Percentiles rank a stretch among this genome's conserved stretches.
Evolutionary conservation across 2,888 invertebrate genomes (phyloP).

Genomic region (Rhodophaea formosa): DNA sequence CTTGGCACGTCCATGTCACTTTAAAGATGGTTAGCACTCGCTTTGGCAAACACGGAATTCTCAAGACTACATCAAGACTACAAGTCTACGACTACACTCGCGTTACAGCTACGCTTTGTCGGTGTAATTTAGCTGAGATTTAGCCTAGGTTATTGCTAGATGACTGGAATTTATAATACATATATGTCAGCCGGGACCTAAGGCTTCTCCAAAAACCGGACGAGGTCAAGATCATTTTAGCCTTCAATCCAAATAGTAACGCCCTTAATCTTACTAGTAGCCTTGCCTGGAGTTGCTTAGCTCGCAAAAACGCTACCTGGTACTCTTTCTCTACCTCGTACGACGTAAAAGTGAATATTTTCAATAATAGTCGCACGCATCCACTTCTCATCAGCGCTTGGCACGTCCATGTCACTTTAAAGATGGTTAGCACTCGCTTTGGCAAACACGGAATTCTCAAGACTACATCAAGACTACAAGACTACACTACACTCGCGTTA

Average conservation of each 20-base stretch:
- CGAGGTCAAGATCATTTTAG: too few relatives aligned
- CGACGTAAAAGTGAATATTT: too few relatives aligned
- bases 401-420: background rate
- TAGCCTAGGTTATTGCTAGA: too few relatives aligned
- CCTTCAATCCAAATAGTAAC: too few relatives aligned
- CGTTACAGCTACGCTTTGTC: background rate
- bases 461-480: background rate
- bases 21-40: conserved; percentile 11
- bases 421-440: conserved; percentile 15
- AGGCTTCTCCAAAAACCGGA: too few relatives aligned
- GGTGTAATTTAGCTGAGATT: background rate
- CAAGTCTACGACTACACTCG: background rate
- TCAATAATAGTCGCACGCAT: background rate
- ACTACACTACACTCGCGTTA: background rate
- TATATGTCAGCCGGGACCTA: too few relatives aligned
- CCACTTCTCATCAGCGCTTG: background rate
- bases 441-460: conserved; percentile 17
- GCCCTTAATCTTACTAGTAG: too few relatives aligned
- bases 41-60: conserved; percentile 18
- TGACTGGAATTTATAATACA: too few relatives aligned
- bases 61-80: background rate
- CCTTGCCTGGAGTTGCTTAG: too few relatives aligned
- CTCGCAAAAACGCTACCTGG: too few relatives aligned
- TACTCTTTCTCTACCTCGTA: too few relatives aligned
- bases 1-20: background rate